Conservation (phyloP, 2,888 invertebrate species). For the Chrysodeixis includens region DNA sequence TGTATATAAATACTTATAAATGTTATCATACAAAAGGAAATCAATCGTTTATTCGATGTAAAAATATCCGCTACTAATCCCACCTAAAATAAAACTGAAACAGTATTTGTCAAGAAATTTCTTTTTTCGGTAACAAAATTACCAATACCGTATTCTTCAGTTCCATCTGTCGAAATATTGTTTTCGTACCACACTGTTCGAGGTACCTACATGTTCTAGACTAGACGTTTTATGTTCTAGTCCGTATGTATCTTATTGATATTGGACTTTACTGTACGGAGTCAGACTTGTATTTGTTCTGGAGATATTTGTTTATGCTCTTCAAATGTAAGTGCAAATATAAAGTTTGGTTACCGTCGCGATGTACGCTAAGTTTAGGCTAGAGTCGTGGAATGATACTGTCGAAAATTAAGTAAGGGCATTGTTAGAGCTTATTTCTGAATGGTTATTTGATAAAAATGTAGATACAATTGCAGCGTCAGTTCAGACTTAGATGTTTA, state of each 20-base stretch:
- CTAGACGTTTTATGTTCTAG: conserved; percentile 46
- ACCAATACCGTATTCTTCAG: conserved; percentile 46
- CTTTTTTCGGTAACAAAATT: conserved; percentile 37
- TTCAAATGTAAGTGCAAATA: not conserved
- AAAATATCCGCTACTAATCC: not conserved
- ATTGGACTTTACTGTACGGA: conserved; percentile 19
- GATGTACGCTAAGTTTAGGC: not conserved
- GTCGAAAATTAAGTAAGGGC: too few relatives aligned
- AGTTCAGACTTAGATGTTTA: not conserved
- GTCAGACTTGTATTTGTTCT: conserved; percentile 4
- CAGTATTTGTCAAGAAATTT: conserved; percentile 28
- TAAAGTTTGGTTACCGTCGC: not conserved
- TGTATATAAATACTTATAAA: not conserved
- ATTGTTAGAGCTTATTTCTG: too few relatives aligned
- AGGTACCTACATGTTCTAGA: conserved; percentile 40
- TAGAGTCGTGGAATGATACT: not conserved
- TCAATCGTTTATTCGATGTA: not conserved
- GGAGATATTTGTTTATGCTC: conserved; percentile 2
- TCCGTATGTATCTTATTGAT: conserved; percentile 35
- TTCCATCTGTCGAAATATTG: conserved; percentile 46
- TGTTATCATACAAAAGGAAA: not conserved
- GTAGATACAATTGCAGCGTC: too few relatives aligned
- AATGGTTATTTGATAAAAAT: too few relatives aligned
- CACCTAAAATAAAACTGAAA: conserved; percentile 17
- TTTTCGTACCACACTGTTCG: conserved; percentile 42